phyloP scores from a whole-genome alignment of 2,888 invertebrate genomes.

The Cephus nigrinus region DNA sequence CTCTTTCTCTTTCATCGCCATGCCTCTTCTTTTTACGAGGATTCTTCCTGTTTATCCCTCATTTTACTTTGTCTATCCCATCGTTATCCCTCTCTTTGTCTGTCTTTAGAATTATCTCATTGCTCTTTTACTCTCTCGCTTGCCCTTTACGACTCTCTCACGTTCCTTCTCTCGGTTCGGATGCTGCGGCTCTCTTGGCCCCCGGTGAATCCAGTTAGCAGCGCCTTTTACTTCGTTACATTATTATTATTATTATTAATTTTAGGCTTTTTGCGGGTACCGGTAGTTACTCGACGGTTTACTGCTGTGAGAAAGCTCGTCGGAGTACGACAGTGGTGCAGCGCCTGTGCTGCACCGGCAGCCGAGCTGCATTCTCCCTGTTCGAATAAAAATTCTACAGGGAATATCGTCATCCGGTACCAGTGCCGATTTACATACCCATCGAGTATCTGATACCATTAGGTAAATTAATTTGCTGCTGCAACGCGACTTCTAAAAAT shows the following conservation, averaged over 20 bases:
- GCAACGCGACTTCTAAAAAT: neutral
- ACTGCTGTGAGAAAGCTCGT: conserved; percentile 55
- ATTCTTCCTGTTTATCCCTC: neutral
- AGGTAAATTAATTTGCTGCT: neutral
- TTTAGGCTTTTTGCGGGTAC: conserved; percentile 46
- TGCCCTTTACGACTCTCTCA: neutral
- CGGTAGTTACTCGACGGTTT: conserved; percentile 52
- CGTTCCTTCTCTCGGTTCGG: neutral
- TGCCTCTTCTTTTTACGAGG: neutral
- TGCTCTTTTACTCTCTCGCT: neutral
- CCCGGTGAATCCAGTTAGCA: conserved; percentile 46
- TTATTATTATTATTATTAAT: conserved; percentile 56
- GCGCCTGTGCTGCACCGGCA: neutral
- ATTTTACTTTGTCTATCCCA: conserved; percentile 14
- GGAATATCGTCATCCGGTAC: neutral
- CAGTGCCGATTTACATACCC: neutral
- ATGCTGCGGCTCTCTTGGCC: conserved; percentile 28
- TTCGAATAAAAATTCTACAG: neutral
- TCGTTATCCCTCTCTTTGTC: neutral
- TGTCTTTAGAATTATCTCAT: neutral
- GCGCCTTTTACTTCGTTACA: conserved; percentile 47
- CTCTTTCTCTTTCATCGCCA: conserved; percentile 5
- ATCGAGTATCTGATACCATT: neutral
- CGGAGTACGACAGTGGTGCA: neutral
- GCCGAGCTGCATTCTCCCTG: neutral